phyloP scores from a whole-genome alignment of 1,140 invertebrate species.

The Drosophila hydei region DNA sequence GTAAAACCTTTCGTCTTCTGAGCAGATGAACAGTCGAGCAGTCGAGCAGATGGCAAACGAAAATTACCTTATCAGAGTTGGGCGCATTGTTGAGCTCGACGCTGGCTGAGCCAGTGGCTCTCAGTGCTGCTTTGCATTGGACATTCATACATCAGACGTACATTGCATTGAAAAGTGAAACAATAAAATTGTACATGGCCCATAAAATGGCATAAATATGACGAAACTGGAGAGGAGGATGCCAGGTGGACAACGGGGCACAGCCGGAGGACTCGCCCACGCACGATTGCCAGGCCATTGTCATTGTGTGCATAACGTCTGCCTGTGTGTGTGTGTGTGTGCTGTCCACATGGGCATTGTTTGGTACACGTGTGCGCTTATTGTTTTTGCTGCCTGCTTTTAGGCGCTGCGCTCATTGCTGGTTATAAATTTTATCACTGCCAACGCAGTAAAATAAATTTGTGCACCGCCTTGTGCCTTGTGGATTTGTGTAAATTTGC shows the following conservation, averaged over 20 bases:
- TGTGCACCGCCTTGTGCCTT: conserved; percentile 56
- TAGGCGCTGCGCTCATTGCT: conserved; percentile 56
- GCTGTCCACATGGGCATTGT: conserved; percentile 68
- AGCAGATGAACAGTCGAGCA: too few species aligned
- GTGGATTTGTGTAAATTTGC: conserved; percentile 74
- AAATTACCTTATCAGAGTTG: conserved; percentile 3
- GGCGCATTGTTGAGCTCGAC: not conserved
- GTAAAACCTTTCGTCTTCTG: not conserved
- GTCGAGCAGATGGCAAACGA: not conserved
- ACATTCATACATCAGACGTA: conserved; percentile 14
- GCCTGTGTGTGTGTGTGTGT: conserved; percentile 22
- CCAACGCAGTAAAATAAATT: conserved; percentile 71
- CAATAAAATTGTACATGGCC: conserved; percentile 76
- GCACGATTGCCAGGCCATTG: conserved; percentile 45
- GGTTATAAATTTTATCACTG: conserved; percentile 80
- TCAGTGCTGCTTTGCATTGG: not conserved
- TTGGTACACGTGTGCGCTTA: conserved; percentile 58
- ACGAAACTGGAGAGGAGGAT: conserved; percentile 40
- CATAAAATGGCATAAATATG: conserved; percentile 75
- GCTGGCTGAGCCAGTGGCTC: conserved; percentile 1
- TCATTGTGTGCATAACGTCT: conserved; percentile 28
- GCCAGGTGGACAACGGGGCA: not conserved
- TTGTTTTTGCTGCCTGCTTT: conserved; percentile 62
- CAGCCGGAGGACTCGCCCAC: conserved; percentile 16
- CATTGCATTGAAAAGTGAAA: conserved; percentile 71